Conservation (phyloP, 2,113 vertebrate species). For the Myiagra hebetior region DNA sequence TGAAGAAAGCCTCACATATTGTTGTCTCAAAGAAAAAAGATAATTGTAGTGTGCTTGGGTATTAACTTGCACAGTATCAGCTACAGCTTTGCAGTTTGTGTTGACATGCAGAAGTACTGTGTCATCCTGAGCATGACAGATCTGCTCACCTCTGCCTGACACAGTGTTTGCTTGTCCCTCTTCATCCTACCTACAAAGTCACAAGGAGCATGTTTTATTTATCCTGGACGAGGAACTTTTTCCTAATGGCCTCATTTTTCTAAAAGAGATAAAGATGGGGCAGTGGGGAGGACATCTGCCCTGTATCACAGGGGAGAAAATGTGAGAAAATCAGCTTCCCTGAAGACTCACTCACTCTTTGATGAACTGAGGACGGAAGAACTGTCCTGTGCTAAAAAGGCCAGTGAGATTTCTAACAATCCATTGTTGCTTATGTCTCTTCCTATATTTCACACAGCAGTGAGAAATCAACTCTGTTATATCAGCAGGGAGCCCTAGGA, state of each 20-base stretch:
- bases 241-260: not conserved
- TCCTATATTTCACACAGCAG: not conserved
- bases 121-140: not conserved
- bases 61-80: not conserved
- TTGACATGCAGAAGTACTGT: not conserved
- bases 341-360: not conserved
- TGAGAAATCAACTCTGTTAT: not conserved
- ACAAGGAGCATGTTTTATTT: not conserved
- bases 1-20: not conserved
- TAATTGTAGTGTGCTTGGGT: not conserved
- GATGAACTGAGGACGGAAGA: not conserved
- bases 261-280: not conserved
- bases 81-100: not conserved
- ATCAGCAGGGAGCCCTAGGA: not conserved
- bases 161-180: not conserved
- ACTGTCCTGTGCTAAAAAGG: not conserved
- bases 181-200: not conserved
- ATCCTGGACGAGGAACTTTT: not conserved
- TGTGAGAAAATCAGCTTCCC: not conserved
- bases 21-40: constrained; percentile 6
- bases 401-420: not conserved
- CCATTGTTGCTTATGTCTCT: not conserved
- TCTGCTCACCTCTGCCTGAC: not conserved
- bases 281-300: not conserved
- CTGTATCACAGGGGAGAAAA: not conserved